phyloP scores from a whole-genome alignment of 2,113 vertebrate species.

The Orthonyx spaldingii region DNA sequence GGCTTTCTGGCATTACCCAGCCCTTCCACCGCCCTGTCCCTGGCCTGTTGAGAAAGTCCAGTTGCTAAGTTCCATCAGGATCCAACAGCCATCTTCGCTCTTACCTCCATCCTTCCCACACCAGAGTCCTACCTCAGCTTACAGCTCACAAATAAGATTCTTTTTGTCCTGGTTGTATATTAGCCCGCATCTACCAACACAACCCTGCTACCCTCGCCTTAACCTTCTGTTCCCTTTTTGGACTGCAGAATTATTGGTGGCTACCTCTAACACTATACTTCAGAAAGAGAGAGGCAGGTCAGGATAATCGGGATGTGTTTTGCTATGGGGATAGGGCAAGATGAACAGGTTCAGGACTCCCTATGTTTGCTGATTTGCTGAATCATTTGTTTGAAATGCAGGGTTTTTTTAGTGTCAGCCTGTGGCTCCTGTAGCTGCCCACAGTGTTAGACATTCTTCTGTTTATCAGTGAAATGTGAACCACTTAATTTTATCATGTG shows the following conservation, averaged over 20 bases:
- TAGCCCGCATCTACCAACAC: neutral
- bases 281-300: neutral
- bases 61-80: neutral
- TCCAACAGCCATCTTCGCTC: neutral
- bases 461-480: neutral
- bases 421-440: neutral
- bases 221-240: neutral
- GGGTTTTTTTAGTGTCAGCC: neutral
- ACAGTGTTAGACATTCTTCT: neutral
- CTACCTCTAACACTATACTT: accelerated
- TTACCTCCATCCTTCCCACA: neutral
- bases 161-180: neutral
- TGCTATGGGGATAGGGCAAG: neutral
- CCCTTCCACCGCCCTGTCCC: neutral
- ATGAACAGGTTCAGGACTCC: neutral
- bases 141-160: neutral
- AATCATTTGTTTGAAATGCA: neutral
- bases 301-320: neutral
- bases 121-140: neutral
- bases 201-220: neutral
- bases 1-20: neutral
- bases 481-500: neutral
- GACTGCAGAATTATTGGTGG: neutral
- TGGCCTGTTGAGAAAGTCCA: neutral
- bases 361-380: neutral